Evolutionary conservation across 2,797 vertebrate species (phyloP).

Genomic region (Apogon hyalosoma): DNA sequence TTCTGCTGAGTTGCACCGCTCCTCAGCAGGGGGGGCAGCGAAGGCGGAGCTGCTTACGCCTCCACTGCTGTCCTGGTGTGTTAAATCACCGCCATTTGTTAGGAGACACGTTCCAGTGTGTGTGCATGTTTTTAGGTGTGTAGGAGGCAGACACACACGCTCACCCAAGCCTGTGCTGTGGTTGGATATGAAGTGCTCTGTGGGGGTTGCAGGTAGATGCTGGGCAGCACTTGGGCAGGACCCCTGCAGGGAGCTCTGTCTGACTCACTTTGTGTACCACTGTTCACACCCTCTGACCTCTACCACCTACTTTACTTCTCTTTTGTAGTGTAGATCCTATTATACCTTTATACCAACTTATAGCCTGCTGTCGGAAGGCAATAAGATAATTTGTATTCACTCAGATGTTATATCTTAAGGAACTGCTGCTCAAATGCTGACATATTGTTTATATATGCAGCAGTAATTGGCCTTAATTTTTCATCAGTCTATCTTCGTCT

Average conservation of each 20-base stretch:
- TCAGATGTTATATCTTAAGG: slow-evolving; percentile 21
- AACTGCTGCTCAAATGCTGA: slow-evolving; percentile 36
- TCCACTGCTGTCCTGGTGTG: slow-evolving; percentile 80
- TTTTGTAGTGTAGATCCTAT: slow-evolving; percentile 31
- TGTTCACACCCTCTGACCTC: slow-evolving; percentile 71
- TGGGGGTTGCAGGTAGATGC: slow-evolving; percentile 82
- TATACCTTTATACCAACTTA: slow-evolving; percentile 23
- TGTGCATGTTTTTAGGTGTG: slow-evolving; percentile 49
- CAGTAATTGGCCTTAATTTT: slow-evolving; percentile 60
- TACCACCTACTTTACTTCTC: slow-evolving; percentile 59
- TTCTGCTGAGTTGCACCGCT: slow-evolving; percentile 72
- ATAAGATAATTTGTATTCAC: slow-evolving; percentile 6
- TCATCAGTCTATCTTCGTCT: slow-evolving; percentile 37
- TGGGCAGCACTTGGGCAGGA: slow-evolving; percentile 76
- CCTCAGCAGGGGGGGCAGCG: slow-evolving; percentile 59
- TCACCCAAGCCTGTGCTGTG: slow-evolving; percentile 50
- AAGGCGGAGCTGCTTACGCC: slow-evolving; percentile 75
- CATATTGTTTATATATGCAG: slow-evolving; percentile 37
- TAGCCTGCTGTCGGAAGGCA: slow-evolving; percentile 22
- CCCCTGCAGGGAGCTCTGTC: slow-evolving; percentile 80
- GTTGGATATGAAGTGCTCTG: slow-evolving; percentile 72
- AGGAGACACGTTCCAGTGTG: slow-evolving; percentile 62
- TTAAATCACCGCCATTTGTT: slow-evolving; percentile 80
- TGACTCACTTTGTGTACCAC: slow-evolving; percentile 79
- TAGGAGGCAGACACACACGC: slow-evolving; percentile 53